These are phyloP conservation scores for Hippocampus guttulatus DNA, from an alignment of 2,113 vertebrate genomes.

Conservation along the genomic window DNA sequence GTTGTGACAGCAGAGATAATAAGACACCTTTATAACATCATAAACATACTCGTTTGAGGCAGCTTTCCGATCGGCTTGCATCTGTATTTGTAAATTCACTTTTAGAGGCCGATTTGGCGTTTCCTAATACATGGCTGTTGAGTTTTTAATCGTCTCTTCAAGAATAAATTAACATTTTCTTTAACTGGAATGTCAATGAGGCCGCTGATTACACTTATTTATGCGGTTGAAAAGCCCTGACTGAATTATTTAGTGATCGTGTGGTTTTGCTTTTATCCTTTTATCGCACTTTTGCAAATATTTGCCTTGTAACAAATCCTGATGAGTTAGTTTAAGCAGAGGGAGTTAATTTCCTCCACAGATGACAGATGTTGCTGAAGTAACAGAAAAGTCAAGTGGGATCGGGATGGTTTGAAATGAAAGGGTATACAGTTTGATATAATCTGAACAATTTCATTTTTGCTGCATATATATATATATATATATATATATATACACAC, in stretches of 20 bases:
- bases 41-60: conserved; percentile 45
- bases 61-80: conserved; percentile 24
- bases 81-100: conserved; percentile 33
- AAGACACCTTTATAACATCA: conserved; percentile 44
- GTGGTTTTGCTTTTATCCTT: conserved; percentile 20
- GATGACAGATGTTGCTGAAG: not conserved
- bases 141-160: conserved; percentile 29
- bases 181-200: conserved; percentile 19
- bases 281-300: conserved; percentile 24
- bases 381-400: not conserved
- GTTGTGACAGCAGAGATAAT: conserved; percentile 54
- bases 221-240: conserved; percentile 5
- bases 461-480: too few relatives aligned
- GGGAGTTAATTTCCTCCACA: not conserved
- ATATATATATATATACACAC: too few relatives aligned
- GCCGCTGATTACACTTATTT: conserved; percentile 8
- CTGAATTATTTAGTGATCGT: conserved; percentile 23
- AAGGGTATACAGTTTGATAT: too few relatives aligned
- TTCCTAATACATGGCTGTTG: conserved; percentile 25
- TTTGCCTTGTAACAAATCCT: conserved; percentile 12
- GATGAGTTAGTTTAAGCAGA: not conserved
- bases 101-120: conserved; percentile 26
- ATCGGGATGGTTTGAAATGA: not conserved
- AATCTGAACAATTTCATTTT: too few relatives aligned
- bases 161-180: conserved; percentile 28